Base-by-base conservation (phyloP, 2,888 invertebrate genomes). In the Euplagia quadripunctaria region DNA sequence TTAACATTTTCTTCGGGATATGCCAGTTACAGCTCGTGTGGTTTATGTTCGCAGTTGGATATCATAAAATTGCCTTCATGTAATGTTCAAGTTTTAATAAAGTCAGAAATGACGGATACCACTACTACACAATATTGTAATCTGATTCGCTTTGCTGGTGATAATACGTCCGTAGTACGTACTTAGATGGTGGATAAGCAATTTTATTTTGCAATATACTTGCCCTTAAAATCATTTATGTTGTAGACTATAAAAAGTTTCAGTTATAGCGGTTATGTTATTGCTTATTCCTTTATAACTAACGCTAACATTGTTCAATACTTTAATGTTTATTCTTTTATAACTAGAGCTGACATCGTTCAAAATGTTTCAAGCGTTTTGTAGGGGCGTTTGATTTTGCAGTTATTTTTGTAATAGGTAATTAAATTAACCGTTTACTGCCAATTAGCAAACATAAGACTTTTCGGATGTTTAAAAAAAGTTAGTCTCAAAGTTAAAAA, bases 1-100 rank as follows among this genome's bases (percentile, higher is more conserved):
- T 86, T 80, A 81, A 87, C 89, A 89, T 88, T 89, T 91, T 89
- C 88, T 87, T 85, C 82, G 75, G 82, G 79, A 81, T 85, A 8
- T 8, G 52, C 82, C 81, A 85, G 72, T 76, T 71, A 74, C 70
- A 78, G 55, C 70, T 61, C 66, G 67, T 51, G 77, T 82, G 81
- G 78, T 85, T 85, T 86, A 86, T 84, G 79, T 78, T 82, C 75
- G 74, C 78, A 77, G 69, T 83, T 64, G 70, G 68, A 77, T 81
- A 79, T 83, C 82, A 81, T 86, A 86, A 88, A 86, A 85, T 84
- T 83, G 84, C 84, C 79, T 83, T 80, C 68, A 74, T 77, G 72
- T 74, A 77, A 73, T 74, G 71, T 65, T 70, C 41, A 55, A n/a
- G 11, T 55, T 20, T 55, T 9, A 55, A 20, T 55, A 55, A 55